Percentiles rank a stretch among this genome's conserved stretches.
phyloP scores from a whole-genome alignment of 1,140 invertebrate species.

The Drosophila baimaii region DNA sequence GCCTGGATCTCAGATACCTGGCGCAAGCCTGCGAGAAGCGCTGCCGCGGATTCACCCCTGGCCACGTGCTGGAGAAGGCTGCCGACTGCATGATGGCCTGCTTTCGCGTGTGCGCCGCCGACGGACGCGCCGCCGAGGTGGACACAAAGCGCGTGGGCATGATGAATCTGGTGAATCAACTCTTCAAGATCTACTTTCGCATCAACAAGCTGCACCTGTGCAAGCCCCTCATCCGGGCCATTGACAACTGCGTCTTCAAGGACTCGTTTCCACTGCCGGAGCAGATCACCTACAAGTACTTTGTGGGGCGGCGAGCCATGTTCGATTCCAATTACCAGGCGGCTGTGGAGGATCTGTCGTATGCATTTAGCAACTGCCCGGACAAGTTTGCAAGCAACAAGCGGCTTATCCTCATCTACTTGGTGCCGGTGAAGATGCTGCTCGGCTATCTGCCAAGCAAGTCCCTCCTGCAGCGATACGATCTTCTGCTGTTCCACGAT shows the following conservation, averaged over 20 bases:
- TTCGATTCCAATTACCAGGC: constrained; percentile 98
- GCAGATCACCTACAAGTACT: constrained; percentile 98
- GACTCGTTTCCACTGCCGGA: constrained; percentile 94
- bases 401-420: constrained; percentile 96
- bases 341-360: constrained; percentile 96
- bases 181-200: constrained; percentile 98
- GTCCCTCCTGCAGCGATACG: constrained; percentile 93
- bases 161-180: constrained; percentile 97
- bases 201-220: constrained; percentile 99
- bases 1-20: constrained; percentile 94
- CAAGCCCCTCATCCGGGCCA: constrained; percentile 97
- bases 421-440: constrained; percentile 98
- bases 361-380: constrained; percentile 96
- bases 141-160: constrained; percentile 98
- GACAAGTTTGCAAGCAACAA: constrained; percentile 94
- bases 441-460: constrained; percentile 95
- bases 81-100: constrained; percentile 97
- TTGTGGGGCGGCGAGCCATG: constrained; percentile 98
- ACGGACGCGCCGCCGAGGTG: constrained; percentile 93
- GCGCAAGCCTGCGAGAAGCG: constrained; percentile 91
- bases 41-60: constrained; percentile 86
- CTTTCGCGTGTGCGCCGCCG: constrained; percentile 97
- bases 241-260: constrained; percentile 95
- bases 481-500: constrained; percentile 95
- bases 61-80: constrained; percentile 95